Evolutionary conservation across 2,888 invertebrate species (phyloP), one percentile per base, ranked within the genome.

Genomic region (Troides oblongomaculatus): DNA sequence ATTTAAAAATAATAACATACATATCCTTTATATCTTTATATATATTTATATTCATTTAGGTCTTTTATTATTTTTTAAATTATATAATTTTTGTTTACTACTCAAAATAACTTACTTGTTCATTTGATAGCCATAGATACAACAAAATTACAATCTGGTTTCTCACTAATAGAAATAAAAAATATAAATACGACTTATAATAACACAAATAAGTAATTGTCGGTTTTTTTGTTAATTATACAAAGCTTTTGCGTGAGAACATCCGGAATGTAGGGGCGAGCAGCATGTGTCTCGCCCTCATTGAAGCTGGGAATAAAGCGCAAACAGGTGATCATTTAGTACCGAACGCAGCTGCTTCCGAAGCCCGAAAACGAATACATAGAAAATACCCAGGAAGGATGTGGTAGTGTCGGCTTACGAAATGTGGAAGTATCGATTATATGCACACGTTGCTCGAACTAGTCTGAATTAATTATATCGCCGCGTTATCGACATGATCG

Each of bases 241-340:
- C 77, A 79, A 77, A 75, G 75, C 78, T 74, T 76, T 78, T 77
- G 80, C 89, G 89, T 90, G 91, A 87, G 91, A 91, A 90, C 84
- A 86, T 90, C 91, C 90, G 89, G 83, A 73, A 63, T 66, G 66
- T 75, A 75, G 71, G 74, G 67, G 60, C 74, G 73, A 71, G 73
- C 71, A 74, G 72, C 66, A 62, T 63, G 69, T 75, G 75, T 72
- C 75, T 73, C 76, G 76, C 74, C 74, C 78, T 72, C 64, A 12
- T 69, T 74, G 72, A 76, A 71, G 71, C 63, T 76, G 77, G 81
- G 80, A 81, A 86, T 83, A 86, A 86, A 84, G 79, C 78, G 73
- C 75, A 80, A 79, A 85, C 87, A 89, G 87, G 89, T 86, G 85
- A 76, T 73, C 74, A 74, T 74, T 74, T 74, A 64, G 64, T 62